Conservation (phyloP, 2,888 invertebrate species). For the Ormyrus nitidulus region DNA sequence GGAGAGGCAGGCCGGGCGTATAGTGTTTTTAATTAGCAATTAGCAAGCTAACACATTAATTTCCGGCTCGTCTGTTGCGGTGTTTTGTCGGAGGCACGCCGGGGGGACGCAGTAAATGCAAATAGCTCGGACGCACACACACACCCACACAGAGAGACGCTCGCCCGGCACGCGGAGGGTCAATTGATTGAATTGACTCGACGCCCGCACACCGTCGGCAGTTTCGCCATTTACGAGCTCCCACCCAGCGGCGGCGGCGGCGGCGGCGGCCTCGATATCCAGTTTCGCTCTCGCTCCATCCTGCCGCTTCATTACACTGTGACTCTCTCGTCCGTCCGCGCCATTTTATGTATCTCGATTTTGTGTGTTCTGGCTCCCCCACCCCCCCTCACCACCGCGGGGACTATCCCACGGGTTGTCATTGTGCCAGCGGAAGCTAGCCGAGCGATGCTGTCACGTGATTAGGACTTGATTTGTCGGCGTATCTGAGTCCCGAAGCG, state of each 20-base stretch:
- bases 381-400: background rate
- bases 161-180: slow-evolving; percentile 54
- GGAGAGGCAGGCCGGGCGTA: slow-evolving; percentile 26
- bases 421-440: too few species aligned
- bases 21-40: slow-evolving; percentile 75
- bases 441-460: background rate
- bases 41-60: slow-evolving; percentile 74
- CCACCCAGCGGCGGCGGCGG: too few species aligned
- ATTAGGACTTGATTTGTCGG: too few species aligned
- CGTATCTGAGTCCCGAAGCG: too few species aligned
- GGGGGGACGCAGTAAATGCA: slow-evolving; percentile 43
- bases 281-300: background rate
- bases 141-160: background rate
- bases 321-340: background rate
- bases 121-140: slow-evolving; percentile 35
- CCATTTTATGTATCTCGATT: background rate
- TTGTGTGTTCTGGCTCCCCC: background rate
- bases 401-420: too few species aligned
- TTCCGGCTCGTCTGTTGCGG: slow-evolving; percentile 73
- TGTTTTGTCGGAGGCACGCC: slow-evolving; percentile 64
- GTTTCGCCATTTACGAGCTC: slow-evolving; percentile 39
- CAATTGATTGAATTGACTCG: slow-evolving; percentile 75
- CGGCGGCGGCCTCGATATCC: background rate
- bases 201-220: slow-evolving; percentile 55
- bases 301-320: slow-evolving; percentile 41